Conservation (phyloP, 2,888 invertebrate species). For the Lasioglossum malachurum region DNA sequence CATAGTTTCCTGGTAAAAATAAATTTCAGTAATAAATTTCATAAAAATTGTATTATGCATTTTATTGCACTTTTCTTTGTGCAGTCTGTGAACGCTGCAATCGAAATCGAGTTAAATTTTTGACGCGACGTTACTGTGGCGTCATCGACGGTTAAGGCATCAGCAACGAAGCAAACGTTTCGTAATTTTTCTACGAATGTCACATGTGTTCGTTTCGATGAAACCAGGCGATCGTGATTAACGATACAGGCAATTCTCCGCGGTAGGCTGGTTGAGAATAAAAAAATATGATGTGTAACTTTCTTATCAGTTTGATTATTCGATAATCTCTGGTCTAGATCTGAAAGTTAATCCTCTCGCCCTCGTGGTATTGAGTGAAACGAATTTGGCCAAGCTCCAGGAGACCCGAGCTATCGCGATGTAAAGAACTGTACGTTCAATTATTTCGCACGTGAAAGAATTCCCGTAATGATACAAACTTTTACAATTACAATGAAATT, state of each 20-base stretch:
- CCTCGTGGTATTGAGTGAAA: neutral
- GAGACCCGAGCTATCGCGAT: neutral
- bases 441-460: slow-evolving; percentile 2
- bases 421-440: slow-evolving; percentile 14
- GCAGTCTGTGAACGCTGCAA: no score
- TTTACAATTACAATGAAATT: neutral
- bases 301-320: slow-evolving; percentile 14
- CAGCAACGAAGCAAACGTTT: neutral
- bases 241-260: neutral
- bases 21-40: no score
- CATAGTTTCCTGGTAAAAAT: no score
- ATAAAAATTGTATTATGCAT: neutral
- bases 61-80: neutral
- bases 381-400: slow-evolving; percentile 10
- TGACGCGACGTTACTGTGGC: neutral
- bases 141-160: neutral
- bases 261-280: neutral
- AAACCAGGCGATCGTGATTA: no score
- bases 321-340: slow-evolving; percentile 13
- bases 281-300: neutral
- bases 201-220: neutral
- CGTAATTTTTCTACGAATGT: neutral
- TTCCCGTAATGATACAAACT: neutral
- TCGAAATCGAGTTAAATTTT: neutral
- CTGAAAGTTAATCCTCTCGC: slow-evolving; percentile 5